These are phyloP conservation scores for Carapus acus DNA, from an alignment of 2,797 vertebrate species.

Conservation along the genomic window DNA sequence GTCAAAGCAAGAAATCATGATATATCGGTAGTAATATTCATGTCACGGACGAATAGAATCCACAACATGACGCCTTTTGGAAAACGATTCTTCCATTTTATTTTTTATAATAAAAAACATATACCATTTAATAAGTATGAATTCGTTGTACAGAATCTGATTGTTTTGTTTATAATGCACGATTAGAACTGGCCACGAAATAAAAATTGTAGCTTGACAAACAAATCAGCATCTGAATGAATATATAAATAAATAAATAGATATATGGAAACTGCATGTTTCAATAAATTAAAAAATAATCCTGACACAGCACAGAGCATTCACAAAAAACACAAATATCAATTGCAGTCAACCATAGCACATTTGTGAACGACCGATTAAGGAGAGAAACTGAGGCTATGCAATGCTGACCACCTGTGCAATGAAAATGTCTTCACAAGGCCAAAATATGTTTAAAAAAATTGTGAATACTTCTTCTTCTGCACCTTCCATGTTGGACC, in stretches of 20 bases:
- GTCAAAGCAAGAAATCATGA: too few relatives aligned
- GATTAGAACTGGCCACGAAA: slow-evolving; percentile 63
- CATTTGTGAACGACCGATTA: slow-evolving; percentile 56
- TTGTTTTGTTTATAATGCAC: slow-evolving; percentile 65
- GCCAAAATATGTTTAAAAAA: slow-evolving; percentile 24
- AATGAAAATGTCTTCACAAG: slow-evolving; percentile 15
- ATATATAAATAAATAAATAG: slow-evolving; percentile 49
- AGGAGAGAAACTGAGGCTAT: slow-evolving; percentile 26
- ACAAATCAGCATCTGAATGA: slow-evolving; percentile 63
- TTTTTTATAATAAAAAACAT: slow-evolving; percentile 72
- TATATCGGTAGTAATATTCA: too few relatives aligned
- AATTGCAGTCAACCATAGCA: slow-evolving; percentile 51
- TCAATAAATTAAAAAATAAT: slow-evolving; percentile 52
- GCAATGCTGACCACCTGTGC: slow-evolving; percentile 16
- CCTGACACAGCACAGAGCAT: slow-evolving; percentile 47
- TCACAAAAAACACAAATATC: slow-evolving; percentile 59
- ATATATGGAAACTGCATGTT: slow-evolving; percentile 44
- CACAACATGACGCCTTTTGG: slow-evolving; percentile 13
- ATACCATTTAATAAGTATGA: slow-evolving; percentile 72
- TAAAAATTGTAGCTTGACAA: slow-evolving; percentile 64
- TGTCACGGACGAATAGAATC: too few relatives aligned
- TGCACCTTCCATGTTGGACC: slow-evolving; percentile 11
- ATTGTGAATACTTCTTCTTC: not conserved
- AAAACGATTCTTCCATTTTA: slow-evolving; percentile 72
- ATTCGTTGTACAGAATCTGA: slow-evolving; percentile 57